These are phyloP conservation scores for Cabera pusaria DNA, from an alignment of 2,888 invertebrate genomes.

Conservation along the genomic window DNA sequence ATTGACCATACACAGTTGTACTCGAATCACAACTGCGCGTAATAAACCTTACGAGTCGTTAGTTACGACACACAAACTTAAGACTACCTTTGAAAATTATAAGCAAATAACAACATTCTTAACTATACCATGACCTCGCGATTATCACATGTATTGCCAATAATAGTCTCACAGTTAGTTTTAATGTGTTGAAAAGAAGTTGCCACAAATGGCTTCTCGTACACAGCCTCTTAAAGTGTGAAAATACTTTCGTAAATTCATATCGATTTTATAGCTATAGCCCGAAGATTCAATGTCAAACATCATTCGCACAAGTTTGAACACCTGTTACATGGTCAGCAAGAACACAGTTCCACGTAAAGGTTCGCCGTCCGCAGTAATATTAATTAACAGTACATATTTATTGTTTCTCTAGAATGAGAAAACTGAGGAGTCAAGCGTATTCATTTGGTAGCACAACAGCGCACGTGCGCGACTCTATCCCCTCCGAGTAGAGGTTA, in stretches of 20 bases:
- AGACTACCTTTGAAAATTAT: too few species aligned
- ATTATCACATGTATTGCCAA: too few species aligned
- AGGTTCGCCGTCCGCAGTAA: slow-evolving; percentile 23
- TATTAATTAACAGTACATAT: slow-evolving; percentile 41
- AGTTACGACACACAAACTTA: too few species aligned
- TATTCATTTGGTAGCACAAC: slow-evolving; percentile 54
- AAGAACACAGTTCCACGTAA: slow-evolving; percentile 23
- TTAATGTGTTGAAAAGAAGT: too few species aligned
- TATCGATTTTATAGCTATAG: slow-evolving; percentile 51
- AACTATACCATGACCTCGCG: too few species aligned
- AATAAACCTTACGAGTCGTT: too few species aligned
- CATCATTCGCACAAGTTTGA: slow-evolving; percentile 42
- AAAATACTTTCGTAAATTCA: slow-evolving; percentile 25
- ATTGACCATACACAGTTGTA: too few species aligned
- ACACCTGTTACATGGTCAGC: slow-evolving; percentile 70
- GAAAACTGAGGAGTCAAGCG: slow-evolving; percentile 43
- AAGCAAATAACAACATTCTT: too few species aligned
- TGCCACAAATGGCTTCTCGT: too few species aligned
- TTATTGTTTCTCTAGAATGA: slow-evolving; percentile 45
- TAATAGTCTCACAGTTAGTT: too few species aligned
- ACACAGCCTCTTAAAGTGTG: too few species aligned
- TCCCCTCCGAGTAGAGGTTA: slow-evolving; percentile 63
- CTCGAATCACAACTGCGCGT: too few species aligned
- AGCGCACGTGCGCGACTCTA: slow-evolving; percentile 71
- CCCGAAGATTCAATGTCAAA: slow-evolving; percentile 51